A percentile compares a stretch with the other conserved stretches of the same genome.
Conservation (phyloP, 2,113 vertebrate genomes). For the Limanda limanda region DNA sequence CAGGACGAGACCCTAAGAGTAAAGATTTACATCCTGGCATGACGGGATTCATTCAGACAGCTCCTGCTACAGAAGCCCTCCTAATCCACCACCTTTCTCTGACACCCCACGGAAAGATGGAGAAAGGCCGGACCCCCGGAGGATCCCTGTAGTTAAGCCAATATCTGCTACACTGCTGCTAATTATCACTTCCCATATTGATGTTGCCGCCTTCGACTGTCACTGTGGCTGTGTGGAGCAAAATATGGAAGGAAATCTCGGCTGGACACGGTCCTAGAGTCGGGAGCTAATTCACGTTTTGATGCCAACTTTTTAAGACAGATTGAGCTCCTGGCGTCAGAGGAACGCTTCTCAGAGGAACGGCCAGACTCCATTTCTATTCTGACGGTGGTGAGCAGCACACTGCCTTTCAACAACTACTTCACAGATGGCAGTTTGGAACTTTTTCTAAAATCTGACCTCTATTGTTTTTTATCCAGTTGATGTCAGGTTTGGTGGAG, state of each 20-base stretch:
- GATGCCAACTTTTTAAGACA: constrained; percentile 59
- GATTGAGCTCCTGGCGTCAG: constrained; percentile 41
- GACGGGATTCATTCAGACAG: constrained; percentile 36
- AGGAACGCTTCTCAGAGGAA: constrained; percentile 35
- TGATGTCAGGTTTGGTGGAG: constrained; percentile 33
- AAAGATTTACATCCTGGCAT: constrained; percentile 45
- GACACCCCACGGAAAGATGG: constrained; percentile 45
- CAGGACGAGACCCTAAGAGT: constrained; percentile 49
- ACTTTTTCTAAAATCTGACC: constrained; percentile 17
- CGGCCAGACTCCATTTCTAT: constrained; percentile 38
- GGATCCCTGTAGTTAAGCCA: constrained; percentile 48
- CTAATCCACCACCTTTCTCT: constrained; percentile 34
- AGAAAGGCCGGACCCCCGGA: constrained; percentile 54
- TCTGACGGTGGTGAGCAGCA: neutral
- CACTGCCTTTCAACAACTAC: constrained; percentile 20
- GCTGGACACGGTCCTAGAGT: constrained; percentile 57
- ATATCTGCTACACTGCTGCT: constrained; percentile 68
- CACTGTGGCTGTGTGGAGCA: constrained; percentile 70
- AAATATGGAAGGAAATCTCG: constrained; percentile 38
- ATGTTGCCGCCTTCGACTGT: constrained; percentile 62
- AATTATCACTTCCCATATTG: constrained; percentile 65
- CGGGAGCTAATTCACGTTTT: constrained; percentile 42
- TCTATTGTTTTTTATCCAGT: constrained; percentile 11
- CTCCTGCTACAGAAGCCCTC: constrained; percentile 50
- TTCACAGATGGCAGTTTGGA: constrained; percentile 42